Evolutionary conservation across 2,113 vertebrate genomes (phyloP).

Genomic region (Sylvietta virens): DNA sequence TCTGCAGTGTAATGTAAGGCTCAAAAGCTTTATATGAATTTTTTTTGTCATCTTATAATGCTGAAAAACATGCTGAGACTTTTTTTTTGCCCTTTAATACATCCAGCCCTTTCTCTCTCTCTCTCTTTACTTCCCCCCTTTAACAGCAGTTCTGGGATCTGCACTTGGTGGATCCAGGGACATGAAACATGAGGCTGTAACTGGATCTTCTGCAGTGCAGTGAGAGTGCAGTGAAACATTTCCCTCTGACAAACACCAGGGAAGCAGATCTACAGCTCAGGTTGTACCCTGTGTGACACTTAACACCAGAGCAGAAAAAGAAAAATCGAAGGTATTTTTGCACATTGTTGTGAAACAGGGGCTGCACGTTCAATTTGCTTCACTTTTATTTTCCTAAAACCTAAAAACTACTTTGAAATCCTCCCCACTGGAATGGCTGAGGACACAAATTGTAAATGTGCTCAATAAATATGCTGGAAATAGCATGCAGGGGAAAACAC

Average conservation of each 20-base stretch:
- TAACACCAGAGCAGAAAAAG: background rate
- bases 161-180: background rate
- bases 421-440: background rate
- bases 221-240: background rate
- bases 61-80: background rate
- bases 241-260: background rate
- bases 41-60: background rate
- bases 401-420: background rate
- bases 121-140: background rate
- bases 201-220: background rate
- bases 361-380: background rate
- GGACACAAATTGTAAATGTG: background rate
- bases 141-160: background rate
- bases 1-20: background rate
- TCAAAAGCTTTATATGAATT: background rate
- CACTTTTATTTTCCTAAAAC: background rate
- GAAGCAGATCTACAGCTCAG: background rate
- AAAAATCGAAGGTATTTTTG: background rate
- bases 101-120: background rate
- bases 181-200: background rate
- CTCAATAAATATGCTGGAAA: background rate
- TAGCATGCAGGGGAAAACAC: background rate
- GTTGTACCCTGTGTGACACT: background rate
- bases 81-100: background rate
- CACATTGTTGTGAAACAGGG: background rate